Base-by-base conservation (phyloP, 2,113 vertebrate species). In the Paramormyrops kingsleyae region DNA sequence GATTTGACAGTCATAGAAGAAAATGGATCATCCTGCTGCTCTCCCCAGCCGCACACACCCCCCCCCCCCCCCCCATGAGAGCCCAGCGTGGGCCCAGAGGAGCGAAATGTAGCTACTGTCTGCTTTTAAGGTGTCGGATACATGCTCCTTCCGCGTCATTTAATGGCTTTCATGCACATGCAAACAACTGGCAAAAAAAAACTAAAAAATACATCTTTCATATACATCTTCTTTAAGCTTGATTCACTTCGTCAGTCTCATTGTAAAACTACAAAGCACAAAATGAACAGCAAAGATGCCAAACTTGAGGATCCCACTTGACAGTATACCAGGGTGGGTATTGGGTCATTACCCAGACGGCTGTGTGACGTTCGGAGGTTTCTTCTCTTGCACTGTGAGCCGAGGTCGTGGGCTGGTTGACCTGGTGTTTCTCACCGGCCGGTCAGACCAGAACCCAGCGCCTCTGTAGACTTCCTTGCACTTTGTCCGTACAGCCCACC, bases 261-360 rank as follows among this genome's bases (percentile, higher is more conserved):
- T 95, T 96, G 95, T 94, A 95, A 95, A 96, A 94, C 93, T 95
- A 96, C 94, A 96, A 92, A 96, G 96, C 96, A 96, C 96, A 96
- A 96, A 95, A 24, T 44, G 35, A 90, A 88, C 24, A 46, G 19
- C 19, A 39, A 87, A 39, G 52, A 27, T 84, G 49, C 77, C 77
- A 87, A 44, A 42, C 19, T 44, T 59, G 44, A 24, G 59, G 52
- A 56, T 87, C 49, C 84, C 42, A 21, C n/a, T 50, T 27, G 27
- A 70, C 44, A 47, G 49, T 52, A 39, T 83, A 13, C 39, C 56
- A 84, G 47, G 83, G 56, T 47, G 70, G 88, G 47, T 5, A 19
- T 5, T 27, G 46, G 27, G 70, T 80, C 27, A 4, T 53, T 83
- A 49, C 49, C 5, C 35, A 50, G 44, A 88, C 39, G 21, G 87